Percentiles rank a stretch among this genome's conserved stretches.
Conservation (phyloP, 2,888 invertebrate genomes). For the Dicyrtoma fusca region DNA sequence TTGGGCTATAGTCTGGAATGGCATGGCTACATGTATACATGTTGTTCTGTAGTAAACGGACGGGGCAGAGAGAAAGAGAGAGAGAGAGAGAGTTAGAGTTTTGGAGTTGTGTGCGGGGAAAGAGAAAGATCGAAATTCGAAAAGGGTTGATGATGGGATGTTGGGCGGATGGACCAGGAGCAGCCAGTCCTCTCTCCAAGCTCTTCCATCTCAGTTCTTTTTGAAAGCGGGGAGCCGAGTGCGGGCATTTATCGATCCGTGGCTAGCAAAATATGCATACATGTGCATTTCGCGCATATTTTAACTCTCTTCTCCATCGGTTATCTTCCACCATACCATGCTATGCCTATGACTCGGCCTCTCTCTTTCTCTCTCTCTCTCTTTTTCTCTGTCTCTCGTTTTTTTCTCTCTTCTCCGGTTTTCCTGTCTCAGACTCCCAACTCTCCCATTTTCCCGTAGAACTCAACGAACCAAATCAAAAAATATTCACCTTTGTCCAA, state of each 20-base stretch:
- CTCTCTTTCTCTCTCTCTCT: slow-evolving; percentile 12
- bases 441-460: slow-evolving; percentile 21
- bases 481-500: slow-evolving; percentile 41
- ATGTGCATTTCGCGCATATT: slow-evolving; percentile 39
- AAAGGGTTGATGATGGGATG: slow-evolving; percentile 36
- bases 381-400: slow-evolving; percentile 2
- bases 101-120: not conserved
- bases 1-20: not conserved
- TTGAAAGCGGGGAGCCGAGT: slow-evolving; percentile 26
- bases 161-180: slow-evolving; percentile 35
- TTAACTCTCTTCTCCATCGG: slow-evolving; percentile 36
- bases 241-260: slow-evolving; percentile 43
- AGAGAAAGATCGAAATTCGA: slow-evolving; percentile 33
- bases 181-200: slow-evolving; percentile 14
- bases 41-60: not conserved
- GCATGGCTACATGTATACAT: not conserved
- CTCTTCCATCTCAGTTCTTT: slow-evolving; percentile 28
- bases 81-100: not conserved
- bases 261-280: slow-evolving; percentile 39
- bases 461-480: slow-evolving; percentile 41
- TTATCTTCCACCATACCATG: slow-evolving; percentile 20
- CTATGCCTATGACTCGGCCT: not conserved
- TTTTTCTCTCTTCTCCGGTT: slow-evolving; percentile 8
- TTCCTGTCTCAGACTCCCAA: slow-evolving; percentile 4
- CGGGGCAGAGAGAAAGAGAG: not conserved